Percentiles rank a stretch among this genome's conserved stretches.
phyloP scores from a whole-genome alignment of 2,888 invertebrate species.

The Trachelus troglodyta region DNA sequence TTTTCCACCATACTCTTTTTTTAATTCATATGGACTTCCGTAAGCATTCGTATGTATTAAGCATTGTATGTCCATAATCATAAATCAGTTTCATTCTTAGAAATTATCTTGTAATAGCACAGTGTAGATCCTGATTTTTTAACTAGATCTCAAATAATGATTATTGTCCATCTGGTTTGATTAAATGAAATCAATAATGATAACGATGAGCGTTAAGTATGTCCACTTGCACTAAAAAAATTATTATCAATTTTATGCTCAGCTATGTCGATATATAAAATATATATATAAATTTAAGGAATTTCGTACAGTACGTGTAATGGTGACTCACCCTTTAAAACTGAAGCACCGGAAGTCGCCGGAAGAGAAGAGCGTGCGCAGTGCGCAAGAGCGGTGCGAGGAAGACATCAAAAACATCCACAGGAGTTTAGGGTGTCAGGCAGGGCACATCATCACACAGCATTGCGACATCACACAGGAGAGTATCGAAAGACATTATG shows the following conservation, averaged over 20 bases:
- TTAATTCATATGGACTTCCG: background rate
- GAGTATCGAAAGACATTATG: slow-evolving; percentile 54
- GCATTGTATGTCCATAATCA: too few species aligned
- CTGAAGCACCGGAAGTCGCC: slow-evolving; percentile 55
- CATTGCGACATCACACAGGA: slow-evolving; percentile 53
- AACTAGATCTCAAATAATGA: background rate
- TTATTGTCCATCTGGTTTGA: background rate
- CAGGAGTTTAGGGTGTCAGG: slow-evolving; percentile 56
- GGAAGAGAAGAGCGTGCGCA: slow-evolving; percentile 54
- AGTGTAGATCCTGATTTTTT: background rate
- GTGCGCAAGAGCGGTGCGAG: slow-evolving; percentile 62
- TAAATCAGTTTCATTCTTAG: background rate
- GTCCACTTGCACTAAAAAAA: background rate
- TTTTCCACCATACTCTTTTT: background rate
- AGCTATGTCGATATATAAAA: background rate
- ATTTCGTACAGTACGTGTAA: background rate
- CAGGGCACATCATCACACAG: slow-evolving; percentile 56
- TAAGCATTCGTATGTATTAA: background rate
- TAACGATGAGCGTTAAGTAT: background rate
- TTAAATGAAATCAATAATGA: background rate
- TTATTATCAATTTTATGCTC: background rate
- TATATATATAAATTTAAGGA: background rate
- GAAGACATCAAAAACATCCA: slow-evolving; percentile 65
- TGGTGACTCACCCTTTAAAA: slow-evolving; percentile 62
- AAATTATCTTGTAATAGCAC: background rate